Evolutionary conservation across 1,140 invertebrate genomes (phyloP).

Genomic region (Caenorhabditis latens): DNA sequence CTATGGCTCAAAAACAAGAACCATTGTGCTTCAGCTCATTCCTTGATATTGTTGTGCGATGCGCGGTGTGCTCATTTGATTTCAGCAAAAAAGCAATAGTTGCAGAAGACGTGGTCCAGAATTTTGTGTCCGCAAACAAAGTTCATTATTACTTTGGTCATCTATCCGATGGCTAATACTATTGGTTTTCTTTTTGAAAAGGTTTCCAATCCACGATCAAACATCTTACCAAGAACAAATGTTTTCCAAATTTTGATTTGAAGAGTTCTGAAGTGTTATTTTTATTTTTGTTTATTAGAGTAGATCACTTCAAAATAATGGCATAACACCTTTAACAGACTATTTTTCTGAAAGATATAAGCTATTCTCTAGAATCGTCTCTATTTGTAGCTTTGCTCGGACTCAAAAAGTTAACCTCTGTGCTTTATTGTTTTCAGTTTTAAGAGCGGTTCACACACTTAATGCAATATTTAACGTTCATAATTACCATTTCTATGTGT

Average conservation of each 20-base stretch:
- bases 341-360: no score
- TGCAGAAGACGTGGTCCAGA: neutral
- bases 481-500: no score
- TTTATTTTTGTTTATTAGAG: no score
- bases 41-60: neutral
- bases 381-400: no score
- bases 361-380: no score
- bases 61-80: constrained; percentile 1
- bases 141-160: neutral
- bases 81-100: neutral
- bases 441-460: no score
- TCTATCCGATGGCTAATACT: neutral
- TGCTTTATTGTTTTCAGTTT: no score
- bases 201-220: neutral
- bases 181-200: neutral
- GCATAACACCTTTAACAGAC: no score
- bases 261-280: no score
- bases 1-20: neutral
- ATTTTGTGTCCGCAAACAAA: neutral
- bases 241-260: neutral
- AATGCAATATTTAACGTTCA: no score
- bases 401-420: no score
- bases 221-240: neutral
- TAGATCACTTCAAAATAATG: no score
- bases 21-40: neutral